Base-by-base conservation (phyloP, 2,113 vertebrate genomes). In the Elachura formosa region DNA sequence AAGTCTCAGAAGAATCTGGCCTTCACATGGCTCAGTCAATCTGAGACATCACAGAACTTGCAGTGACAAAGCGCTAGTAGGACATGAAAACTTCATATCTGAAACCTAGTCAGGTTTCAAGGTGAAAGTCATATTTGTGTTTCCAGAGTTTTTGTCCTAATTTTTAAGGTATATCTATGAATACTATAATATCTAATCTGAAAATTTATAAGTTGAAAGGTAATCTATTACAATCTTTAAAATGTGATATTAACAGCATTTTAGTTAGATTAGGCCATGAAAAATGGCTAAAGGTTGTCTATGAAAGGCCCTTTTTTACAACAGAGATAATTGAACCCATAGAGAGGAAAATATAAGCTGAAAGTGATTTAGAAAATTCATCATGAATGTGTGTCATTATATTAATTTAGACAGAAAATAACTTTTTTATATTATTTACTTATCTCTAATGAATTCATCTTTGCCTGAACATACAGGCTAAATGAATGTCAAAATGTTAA, bases 311-410 rank as follows among this genome's bases (percentile, higher is more conserved):
- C 68, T 92, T 94, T 97, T 98, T 98, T 97, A 98, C 97, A 94
- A 94, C 58, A 96, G 95, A 97, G 81, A 97, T 98, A 98, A 98
- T 96, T 98, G 97, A 98, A 98, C 92, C 93, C 93, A 97, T 82
- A 97, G 71, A 97, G 94, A 96, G 82, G 64, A 98, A 97, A 94
- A 92, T 94, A 97, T 93, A 98, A 98, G 92, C 94, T 97, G 78
- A 96, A 98, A 97, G 97, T 89, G 8, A 97, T 97, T 96, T 90
- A 87, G 94, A 96, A 97, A 97, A 98, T 98, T 98, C 85, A 98
- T 98, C 95, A 97, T 83, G 58, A 84, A 96, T 93, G 38, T 90
- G 73, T 97, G 96, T 87, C 92, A 96, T 97, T 96, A 96, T 85
- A 97, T 96, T 97, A 97, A 98, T 98, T 98, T 95, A 96, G 84